A percentile compares a stretch with the other conserved stretches of the same genome.
Evolutionary conservation across 2,113 vertebrate species (phyloP).

Genomic region (Etheostoma cragini): DNA sequence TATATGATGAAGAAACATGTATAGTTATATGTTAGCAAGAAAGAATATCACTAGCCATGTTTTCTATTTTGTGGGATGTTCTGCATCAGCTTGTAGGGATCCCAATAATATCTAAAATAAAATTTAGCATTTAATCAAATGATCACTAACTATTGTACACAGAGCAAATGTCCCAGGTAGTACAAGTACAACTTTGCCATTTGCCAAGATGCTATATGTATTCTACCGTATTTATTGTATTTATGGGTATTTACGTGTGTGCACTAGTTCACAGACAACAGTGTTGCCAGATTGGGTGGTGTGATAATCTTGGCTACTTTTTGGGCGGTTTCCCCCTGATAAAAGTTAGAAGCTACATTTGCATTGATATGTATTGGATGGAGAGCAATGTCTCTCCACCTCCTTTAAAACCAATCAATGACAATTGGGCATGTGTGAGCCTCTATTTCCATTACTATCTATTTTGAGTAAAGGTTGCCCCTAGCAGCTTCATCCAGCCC

Average conservation of each 20-base stretch:
- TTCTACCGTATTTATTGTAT: background rate
- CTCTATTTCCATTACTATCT: too few species aligned
- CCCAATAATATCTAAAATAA: too few species aligned
- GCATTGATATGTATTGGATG: background rate
- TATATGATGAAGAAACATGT: too few species aligned
- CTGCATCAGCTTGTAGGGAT: too few species aligned
- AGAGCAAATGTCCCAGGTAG: background rate
- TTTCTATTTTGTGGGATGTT: too few species aligned
- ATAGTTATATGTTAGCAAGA: too few species aligned
- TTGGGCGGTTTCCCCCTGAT: background rate
- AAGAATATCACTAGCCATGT: too few species aligned
- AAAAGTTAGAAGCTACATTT: background rate
- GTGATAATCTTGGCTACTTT: background rate
- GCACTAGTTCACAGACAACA: background rate
- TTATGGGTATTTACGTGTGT: background rate
- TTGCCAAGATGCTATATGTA: background rate
- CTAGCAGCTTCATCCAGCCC: background rate
- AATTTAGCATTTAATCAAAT: background rate
- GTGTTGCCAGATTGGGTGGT: background rate
- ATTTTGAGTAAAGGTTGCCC: too few species aligned
- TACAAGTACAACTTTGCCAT: background rate
- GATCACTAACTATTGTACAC: background rate
- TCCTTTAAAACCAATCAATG: background rate
- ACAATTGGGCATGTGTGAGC: background rate
- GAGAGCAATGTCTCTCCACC: background rate